phyloP scores from a whole-genome alignment of 2,113 vertebrate species.

The Engraulis encrasicolus region DNA sequence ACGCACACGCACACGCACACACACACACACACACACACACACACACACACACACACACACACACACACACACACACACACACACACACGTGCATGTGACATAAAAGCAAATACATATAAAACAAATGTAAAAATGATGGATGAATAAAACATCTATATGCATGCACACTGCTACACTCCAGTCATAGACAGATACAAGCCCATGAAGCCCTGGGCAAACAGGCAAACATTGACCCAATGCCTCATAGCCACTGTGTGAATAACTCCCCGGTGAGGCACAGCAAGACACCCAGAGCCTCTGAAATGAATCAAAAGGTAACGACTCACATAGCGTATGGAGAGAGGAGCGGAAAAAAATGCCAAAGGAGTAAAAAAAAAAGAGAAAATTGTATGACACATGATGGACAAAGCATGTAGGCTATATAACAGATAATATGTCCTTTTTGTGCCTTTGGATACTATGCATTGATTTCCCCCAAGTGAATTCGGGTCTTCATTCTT shows the following conservation, averaged over 20 bases:
- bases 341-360: too few species aligned
- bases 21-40: slow-evolving; percentile 41
- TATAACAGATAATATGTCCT: slow-evolving; percentile 3
- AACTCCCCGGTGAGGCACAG: not conserved
- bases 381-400: not conserved
- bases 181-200: slow-evolving; percentile 25
- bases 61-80: not conserved
- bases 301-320: slow-evolving; percentile 6
- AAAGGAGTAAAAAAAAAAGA: not conserved
- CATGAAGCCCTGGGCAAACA: slow-evolving; percentile 23
- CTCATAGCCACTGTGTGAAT: not conserved
- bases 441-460: not conserved
- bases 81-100: slow-evolving; percentile 36
- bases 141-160: slow-evolving; percentile 21
- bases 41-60: slow-evolving; percentile 23
- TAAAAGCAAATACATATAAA: slow-evolving; percentile 11
- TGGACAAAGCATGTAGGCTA: too few species aligned
- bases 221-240: not conserved
- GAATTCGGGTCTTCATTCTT: not conserved
- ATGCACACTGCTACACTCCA: not conserved
- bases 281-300: not conserved
- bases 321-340: not conserved
- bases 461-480: not conserved
- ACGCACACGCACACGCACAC: not conserved
- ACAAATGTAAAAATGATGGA: not conserved